A percentile compares a stretch with the other conserved stretches of the same genome.
phyloP scores from a whole-genome alignment of 2,888 invertebrate genomes.

The Prosapia bicincta region DNA sequence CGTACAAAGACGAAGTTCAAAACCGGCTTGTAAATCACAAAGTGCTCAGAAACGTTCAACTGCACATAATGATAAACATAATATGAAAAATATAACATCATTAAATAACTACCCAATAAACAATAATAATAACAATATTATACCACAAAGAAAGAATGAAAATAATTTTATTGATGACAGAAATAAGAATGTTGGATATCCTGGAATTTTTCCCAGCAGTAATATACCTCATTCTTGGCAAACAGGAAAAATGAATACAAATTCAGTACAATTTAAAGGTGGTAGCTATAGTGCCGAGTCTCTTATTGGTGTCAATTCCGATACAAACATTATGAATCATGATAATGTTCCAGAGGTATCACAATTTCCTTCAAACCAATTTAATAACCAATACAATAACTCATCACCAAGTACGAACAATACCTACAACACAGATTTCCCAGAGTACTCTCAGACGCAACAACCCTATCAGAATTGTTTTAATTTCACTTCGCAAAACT shows the following conservation, averaged over 20 bases:
- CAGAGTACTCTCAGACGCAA: background rate
- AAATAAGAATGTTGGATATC: conserved; percentile 5
- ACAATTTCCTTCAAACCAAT: conserved; percentile 5
- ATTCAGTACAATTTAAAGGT: conserved; percentile 48
- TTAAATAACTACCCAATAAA: background rate
- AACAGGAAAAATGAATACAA: background rate
- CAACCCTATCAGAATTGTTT: conserved; percentile 32
- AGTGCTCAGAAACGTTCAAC: conserved; percentile 15
- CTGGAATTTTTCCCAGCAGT: conserved; percentile 3
- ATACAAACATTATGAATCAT: background rate
- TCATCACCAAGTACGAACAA: background rate
- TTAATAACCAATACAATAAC: conserved; percentile 8
- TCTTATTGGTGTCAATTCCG: conserved; percentile 31
- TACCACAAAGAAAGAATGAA: background rate
- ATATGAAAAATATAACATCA: background rate
- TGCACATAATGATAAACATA: background rate
- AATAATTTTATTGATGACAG: background rate
- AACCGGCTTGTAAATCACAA: background rate
- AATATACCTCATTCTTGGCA: conserved; percentile 7
- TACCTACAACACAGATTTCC: background rate
- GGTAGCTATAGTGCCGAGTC: conserved; percentile 41
- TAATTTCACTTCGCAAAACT: conserved; percentile 23
- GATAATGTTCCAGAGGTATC: conserved; percentile 4
- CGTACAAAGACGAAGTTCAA: conserved; percentile 22
- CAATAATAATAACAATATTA: background rate